phyloP scores from a whole-genome alignment of 2,888 invertebrate genomes.

The Idaea biselata region DNA sequence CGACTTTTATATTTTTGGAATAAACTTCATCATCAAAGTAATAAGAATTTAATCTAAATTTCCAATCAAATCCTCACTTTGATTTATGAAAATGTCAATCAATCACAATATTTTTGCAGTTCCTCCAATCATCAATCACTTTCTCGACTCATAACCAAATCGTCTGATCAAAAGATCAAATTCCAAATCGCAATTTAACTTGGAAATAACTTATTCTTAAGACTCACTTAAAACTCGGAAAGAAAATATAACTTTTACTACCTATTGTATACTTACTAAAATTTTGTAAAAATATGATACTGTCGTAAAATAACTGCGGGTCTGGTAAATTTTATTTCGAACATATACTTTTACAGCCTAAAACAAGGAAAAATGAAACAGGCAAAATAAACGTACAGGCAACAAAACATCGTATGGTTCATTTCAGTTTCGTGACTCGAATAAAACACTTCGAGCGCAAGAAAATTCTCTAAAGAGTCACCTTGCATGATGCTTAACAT shows the following conservation, averaged over 20 bases:
- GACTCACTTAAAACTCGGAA: background rate
- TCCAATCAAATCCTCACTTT: background rate
- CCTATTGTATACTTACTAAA: background rate
- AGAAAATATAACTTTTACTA: background rate
- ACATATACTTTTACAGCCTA: background rate
- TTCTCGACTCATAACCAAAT: background rate
- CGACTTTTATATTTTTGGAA: background rate
- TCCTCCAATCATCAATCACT: background rate
- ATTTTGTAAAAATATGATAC: constrained; percentile 1
- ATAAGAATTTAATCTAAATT: background rate
- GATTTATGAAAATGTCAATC: constrained; percentile 18
- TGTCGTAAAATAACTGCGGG: background rate
- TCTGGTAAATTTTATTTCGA: background rate
- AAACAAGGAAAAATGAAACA: background rate
- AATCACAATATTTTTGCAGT: constrained; percentile 14
- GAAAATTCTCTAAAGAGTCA: constrained; percentile 17
- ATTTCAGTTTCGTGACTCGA: constrained; percentile 7
- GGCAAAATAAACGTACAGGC: background rate
- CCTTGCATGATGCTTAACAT: constrained; percentile 29
- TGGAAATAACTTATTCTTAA: background rate
- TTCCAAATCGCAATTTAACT: background rate
- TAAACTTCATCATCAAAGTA: background rate
- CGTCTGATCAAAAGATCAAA: background rate
- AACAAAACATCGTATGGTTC: background rate
- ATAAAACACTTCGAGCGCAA: constrained; percentile 21